These are phyloP conservation scores for Drosophila ironensis DNA, from an alignment of 1,140 invertebrate genomes.

Conservation along the genomic window DNA sequence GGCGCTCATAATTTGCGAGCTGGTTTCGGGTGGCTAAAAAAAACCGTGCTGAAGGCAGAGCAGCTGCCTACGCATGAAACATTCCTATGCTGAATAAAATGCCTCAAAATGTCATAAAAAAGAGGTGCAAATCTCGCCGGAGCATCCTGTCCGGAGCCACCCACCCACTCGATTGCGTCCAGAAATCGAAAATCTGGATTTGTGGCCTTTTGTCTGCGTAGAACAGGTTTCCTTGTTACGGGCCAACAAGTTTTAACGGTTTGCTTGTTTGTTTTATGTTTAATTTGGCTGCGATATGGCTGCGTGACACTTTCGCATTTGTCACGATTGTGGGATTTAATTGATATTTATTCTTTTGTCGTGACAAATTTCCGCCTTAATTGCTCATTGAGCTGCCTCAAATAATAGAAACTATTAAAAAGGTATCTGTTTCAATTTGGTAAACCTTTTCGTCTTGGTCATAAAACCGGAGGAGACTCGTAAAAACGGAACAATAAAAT, in stretches of 20 bases:
- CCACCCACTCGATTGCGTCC: slow-evolving; percentile 34
- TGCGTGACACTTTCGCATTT: slow-evolving; percentile 30
- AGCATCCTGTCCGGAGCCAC: slow-evolving; percentile 23
- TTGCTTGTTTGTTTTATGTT: slow-evolving; percentile 45
- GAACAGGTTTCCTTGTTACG: slow-evolving; percentile 20
- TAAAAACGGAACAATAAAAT: slow-evolving; percentile 12
- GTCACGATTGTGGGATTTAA: slow-evolving; percentile 22
- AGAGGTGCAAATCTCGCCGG: not conserved
- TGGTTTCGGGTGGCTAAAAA: slow-evolving; percentile 11
- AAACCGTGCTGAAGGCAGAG: too few species aligned
- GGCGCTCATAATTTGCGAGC: slow-evolving; percentile 50
- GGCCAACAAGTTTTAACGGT: slow-evolving; percentile 45
- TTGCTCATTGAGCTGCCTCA: slow-evolving; percentile 16
- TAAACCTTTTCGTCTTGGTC: not conserved
- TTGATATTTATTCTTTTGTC: slow-evolving; percentile 36
- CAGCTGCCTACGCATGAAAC: slow-evolving; percentile 33
- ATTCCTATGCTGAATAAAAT: slow-evolving; percentile 36
- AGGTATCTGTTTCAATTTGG: slow-evolving; percentile 27
- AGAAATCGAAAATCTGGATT: slow-evolving; percentile 4
- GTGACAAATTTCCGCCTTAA: slow-evolving; percentile 12
- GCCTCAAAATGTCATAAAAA: slow-evolving; percentile 1
- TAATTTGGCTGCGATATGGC: slow-evolving; percentile 20
- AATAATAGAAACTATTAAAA: slow-evolving; percentile 22
- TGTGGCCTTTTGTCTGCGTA: slow-evolving; percentile 20
- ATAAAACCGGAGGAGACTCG: slow-evolving; percentile 11